These are phyloP conservation scores for Drosophila rubida DNA, from an alignment of 2,888 invertebrate genomes.

Conservation along the genomic window DNA sequence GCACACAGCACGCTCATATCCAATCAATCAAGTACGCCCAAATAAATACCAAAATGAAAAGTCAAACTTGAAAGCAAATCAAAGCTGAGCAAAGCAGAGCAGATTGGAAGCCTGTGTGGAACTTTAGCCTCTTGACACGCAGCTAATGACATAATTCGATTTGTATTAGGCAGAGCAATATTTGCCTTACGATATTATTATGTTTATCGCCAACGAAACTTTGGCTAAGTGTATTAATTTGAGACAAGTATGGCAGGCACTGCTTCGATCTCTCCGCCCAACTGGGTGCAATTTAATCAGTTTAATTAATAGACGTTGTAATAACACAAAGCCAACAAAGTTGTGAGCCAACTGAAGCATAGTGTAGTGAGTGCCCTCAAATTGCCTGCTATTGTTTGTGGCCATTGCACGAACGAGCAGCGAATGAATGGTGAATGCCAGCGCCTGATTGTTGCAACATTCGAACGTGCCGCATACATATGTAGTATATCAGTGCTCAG, in stretches of 20 bases:
- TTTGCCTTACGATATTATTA: constrained; percentile 42
- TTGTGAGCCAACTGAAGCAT: constrained; percentile 8
- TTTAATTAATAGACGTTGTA: constrained; percentile 63
- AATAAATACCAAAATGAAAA: constrained; percentile 22
- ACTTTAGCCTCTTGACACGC: constrained; percentile 17
- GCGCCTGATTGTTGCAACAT: constrained; percentile 42
- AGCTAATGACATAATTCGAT: constrained; percentile 61
- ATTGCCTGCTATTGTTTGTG: constrained; percentile 44
- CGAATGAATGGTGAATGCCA: constrained; percentile 25
- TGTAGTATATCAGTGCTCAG: background rate
- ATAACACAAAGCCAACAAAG: constrained; percentile 36
- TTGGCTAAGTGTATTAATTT: constrained; percentile 52
- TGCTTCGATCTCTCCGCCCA: background rate
- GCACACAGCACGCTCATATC: constrained; percentile 13
- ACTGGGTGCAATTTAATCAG: constrained; percentile 68
- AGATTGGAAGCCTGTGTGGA: background rate
- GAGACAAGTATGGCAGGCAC: constrained; percentile 26
- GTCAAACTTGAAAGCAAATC: constrained; percentile 7
- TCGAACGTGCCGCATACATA: background rate
- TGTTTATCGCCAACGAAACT: constrained; percentile 47
- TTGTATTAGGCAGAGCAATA: constrained; percentile 31
- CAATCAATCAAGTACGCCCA: constrained; percentile 30
- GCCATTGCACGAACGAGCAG: constrained; percentile 21
- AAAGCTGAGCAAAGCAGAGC: constrained; percentile 4
- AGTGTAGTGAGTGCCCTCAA: constrained; percentile 14